These are phyloP conservation scores for Bathynomus jamesi DNA, from an alignment of 1,140 invertebrate genomes.

Conservation along the genomic window DNA sequence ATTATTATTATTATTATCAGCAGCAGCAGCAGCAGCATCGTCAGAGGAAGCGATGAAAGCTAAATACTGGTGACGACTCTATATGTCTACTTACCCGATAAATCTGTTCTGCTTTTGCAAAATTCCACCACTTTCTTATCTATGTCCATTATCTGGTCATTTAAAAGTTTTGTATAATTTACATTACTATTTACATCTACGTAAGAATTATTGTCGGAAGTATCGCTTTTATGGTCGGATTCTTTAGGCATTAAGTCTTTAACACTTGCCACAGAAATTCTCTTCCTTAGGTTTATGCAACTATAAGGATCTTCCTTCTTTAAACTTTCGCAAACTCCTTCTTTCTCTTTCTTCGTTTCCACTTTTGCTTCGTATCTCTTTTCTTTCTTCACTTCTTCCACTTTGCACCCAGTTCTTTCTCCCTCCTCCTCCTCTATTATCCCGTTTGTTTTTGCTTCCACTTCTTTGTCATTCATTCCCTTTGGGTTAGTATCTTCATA, in stretches of 20 bases:
- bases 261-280: not conserved
- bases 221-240: not conserved
- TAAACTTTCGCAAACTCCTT: not conserved
- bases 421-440: not conserved
- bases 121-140: slow-evolving; percentile 28
- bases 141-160: slow-evolving; percentile 30
- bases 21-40: too few species aligned
- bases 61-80: too few species aligned
- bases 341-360: slow-evolving; percentile 6
- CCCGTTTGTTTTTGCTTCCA: not conserved
- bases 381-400: not conserved
- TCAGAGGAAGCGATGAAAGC: too few species aligned
- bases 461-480: not conserved
- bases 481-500: not conserved
- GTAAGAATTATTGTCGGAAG: not conserved
- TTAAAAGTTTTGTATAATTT: slow-evolving; percentile 32
- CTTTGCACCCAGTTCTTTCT: not conserved
- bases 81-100: slow-evolving; percentile 27
- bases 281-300: not conserved
- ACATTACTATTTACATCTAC: slow-evolving; percentile 27
- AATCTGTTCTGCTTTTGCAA: slow-evolving; percentile 28
- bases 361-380: not conserved
- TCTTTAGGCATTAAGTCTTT: not conserved
- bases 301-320: not conserved
- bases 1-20: too few species aligned